Evolutionary conservation across 2,888 invertebrate species (phyloP).

Genomic region (Galerucella calmariensis): DNA sequence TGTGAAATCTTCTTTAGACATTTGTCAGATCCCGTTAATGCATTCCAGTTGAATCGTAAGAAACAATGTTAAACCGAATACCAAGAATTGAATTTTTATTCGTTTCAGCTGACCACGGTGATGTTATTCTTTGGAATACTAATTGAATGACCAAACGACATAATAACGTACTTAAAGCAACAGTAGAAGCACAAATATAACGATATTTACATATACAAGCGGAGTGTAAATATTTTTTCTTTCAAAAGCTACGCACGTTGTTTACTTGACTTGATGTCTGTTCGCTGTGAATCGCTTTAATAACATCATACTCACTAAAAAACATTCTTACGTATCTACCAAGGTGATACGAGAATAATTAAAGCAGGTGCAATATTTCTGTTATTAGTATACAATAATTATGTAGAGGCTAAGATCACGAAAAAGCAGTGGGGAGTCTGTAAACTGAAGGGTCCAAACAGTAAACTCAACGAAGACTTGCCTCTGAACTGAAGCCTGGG

Average conservation of each 20-base stretch:
- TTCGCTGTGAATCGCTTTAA: constrained; percentile 14
- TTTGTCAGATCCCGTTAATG: not conserved
- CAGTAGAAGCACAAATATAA: constrained; percentile 29
- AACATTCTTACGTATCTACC: not conserved
- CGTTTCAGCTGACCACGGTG: not conserved
- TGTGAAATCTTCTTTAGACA: not conserved
- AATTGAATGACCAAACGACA: constrained; percentile 26
- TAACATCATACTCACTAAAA: constrained; percentile 9
- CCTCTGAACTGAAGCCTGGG: too few species aligned
- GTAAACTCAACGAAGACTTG: too few species aligned
- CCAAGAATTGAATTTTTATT: constrained; percentile 7
- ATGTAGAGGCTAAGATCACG: too few species aligned
- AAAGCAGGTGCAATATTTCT: not conserved
- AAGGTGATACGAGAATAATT: not conserved
- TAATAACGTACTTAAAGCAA: constrained; percentile 29
- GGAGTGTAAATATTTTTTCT: constrained; percentile 30
- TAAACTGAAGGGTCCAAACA: too few species aligned
- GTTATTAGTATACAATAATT: not conserved
- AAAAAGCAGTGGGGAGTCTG: too few species aligned
- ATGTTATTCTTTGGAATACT: constrained; percentile 22
- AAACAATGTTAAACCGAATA: not conserved
- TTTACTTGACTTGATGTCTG: constrained; percentile 9
- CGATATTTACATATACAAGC: constrained; percentile 23
- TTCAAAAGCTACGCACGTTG: constrained; percentile 6
- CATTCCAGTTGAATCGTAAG: not conserved